Evolutionary conservation across 2,797 vertebrate species (phyloP), one percentile per base, ranked within the genome.

Genomic region (Urophycis tenuis): DNA sequence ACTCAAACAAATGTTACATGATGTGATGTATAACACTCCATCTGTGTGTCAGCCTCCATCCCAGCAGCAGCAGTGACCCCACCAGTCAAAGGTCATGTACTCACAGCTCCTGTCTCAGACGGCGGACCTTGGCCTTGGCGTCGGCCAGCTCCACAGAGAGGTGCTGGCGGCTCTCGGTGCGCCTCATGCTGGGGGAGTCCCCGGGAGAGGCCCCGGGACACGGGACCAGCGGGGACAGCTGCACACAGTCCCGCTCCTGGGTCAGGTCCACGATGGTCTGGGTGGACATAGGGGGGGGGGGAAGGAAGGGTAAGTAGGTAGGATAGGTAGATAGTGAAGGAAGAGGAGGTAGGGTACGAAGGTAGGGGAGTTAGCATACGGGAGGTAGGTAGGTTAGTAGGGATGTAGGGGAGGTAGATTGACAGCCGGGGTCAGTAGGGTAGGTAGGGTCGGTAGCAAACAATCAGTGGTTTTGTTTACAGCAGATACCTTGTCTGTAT

Each of bases 51-150:
- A 45, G 1, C 14, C 41, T 3, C 35, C 4, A 4, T 36, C 41
- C 41, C 41, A 45, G 41, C 41, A 45, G 41, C 41, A 36, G 35
- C 39, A 41, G 39, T 41, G 39, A 12, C 39, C 3, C 34, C 49
- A 60, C 49, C 22, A 60, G 49, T 60, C 49, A 35, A 45, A 14
- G 45, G 53, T 60, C 6, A 2, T 33, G 71, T 85, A 96, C 97
- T 98, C 89, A 99, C 97, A 99, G 93, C 88, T 98, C 97, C 86
- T 99, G 96, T 34, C 97, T 94, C 67, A 99, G 94, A 73, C 97
- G 92, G 85, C 97, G 92, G 88, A 98, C 97, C 89, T 95, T 97
- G 82, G 97, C 96, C 87, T 99, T 99, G 86, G 96, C 97, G 53
- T 99, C 97, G 8, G 97, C 97, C 74, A 99, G 82, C 89, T 99